phyloP scores from a whole-genome alignment of 2,888 invertebrate genomes.

The Teinopalpus imperialis region DNA sequence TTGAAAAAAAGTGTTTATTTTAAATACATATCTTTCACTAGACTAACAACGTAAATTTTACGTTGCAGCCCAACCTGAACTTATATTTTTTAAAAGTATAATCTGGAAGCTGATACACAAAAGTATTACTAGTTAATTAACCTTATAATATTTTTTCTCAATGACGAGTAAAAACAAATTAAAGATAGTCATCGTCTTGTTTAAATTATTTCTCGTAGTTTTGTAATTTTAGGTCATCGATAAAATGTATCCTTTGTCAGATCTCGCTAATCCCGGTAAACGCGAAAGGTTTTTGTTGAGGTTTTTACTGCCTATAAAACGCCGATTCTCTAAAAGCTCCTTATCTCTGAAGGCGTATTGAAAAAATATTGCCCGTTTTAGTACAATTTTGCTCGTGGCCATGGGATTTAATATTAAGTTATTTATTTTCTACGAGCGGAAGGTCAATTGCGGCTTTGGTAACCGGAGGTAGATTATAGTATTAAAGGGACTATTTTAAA shows the following conservation, averaged over 20 bases:
- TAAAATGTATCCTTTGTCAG: conserved; percentile 32
- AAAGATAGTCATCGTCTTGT: too few species aligned
- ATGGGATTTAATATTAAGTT: conserved; percentile 16
- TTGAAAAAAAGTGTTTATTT: too few species aligned
- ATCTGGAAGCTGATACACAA: too few species aligned
- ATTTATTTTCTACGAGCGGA: conserved; percentile 14
- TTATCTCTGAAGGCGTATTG: conserved; percentile 16
- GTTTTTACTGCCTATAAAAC: conserved; percentile 23
- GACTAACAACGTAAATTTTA: too few species aligned
- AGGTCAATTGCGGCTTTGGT: conserved; percentile 18
- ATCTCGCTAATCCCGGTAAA: conserved; percentile 20
- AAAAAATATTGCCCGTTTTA: conserved; percentile 23
- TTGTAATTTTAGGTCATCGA: too few species aligned
- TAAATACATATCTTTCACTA: too few species aligned
- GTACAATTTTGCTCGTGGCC: conserved; percentile 7
- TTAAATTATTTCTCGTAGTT: too few species aligned
- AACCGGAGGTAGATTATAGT: conserved; percentile 12
- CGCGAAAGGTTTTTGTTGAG: conserved; percentile 13
- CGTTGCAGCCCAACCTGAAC: too few species aligned
- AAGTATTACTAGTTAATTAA: too few species aligned
- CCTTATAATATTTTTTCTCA: too few species aligned
- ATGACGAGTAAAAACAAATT: too few species aligned
- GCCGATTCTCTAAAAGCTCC: conserved; percentile 17
- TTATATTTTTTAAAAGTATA: too few species aligned
- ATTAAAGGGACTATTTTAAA: neutral